phyloP scores from a whole-genome alignment of 2,113 vertebrate species.

The Chrysemys picta region DNA sequence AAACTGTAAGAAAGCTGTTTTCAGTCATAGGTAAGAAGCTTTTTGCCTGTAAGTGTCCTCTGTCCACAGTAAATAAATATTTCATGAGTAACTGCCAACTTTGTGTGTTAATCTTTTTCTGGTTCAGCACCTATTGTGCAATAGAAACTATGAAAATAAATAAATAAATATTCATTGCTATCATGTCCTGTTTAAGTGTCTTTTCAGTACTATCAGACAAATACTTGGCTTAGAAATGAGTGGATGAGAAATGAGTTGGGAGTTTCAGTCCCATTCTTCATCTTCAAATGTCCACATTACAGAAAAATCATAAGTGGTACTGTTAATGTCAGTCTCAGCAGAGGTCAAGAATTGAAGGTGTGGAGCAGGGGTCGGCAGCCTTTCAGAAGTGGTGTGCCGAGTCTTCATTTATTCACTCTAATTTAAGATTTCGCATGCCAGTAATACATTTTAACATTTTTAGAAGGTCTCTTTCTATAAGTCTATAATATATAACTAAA shows the following conservation, averaged over 20 bases:
- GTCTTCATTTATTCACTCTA: too few relatives aligned
- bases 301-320: neutral
- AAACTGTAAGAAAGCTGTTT: neutral
- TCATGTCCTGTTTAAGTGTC: neutral
- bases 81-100: neutral
- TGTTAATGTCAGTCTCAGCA: neutral
- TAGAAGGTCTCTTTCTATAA: too few relatives aligned
- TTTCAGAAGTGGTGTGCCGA: too few relatives aligned
- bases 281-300: accelerated
- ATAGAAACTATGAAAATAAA: neutral
- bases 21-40: neutral
- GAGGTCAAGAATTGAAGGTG: neutral
- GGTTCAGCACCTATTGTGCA: neutral
- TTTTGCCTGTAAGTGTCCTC: neutral
- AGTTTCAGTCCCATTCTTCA: neutral
- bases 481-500: too few relatives aligned
- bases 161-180: neutral
- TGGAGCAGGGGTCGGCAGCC: neutral
- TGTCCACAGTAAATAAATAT: neutral
- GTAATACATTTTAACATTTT: too few relatives aligned
- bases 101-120: neutral
- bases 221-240: neutral
- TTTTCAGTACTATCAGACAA: neutral
- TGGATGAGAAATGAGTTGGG: neutral
- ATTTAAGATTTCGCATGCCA: too few relatives aligned